Conservation (phyloP, 2,888 invertebrate genomes). For the Alloscopus bannaensis region DNA sequence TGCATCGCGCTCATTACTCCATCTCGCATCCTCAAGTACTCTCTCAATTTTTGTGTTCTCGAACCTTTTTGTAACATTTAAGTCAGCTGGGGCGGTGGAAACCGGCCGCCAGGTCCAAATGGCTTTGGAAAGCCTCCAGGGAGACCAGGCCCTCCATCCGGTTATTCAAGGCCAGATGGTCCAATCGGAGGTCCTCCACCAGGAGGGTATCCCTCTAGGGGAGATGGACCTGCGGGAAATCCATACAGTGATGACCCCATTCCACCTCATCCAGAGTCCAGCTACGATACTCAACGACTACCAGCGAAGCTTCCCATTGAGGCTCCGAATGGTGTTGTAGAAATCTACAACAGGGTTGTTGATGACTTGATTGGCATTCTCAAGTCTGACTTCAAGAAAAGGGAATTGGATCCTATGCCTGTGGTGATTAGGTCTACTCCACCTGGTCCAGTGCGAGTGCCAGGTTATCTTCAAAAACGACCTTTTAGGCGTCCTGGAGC, state of each 20-base stretch:
- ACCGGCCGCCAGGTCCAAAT: constrained; percentile 56
- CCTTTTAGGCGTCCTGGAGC: constrained; percentile 72
- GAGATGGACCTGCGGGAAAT: constrained; percentile 62
- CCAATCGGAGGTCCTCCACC: constrained; percentile 31
- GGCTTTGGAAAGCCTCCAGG: constrained; percentile 62
- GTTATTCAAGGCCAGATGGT: constrained; percentile 55
- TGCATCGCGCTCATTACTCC: not conserved
- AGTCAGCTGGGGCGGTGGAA: constrained; percentile 67
- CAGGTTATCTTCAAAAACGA: constrained; percentile 71
- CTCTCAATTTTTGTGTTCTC: not conserved
- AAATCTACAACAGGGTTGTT: constrained; percentile 73
- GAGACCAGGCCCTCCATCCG: constrained; percentile 42
- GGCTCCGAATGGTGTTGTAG: constrained; percentile 73
- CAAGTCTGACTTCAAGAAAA: constrained; percentile 67
- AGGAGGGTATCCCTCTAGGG: constrained; percentile 61
- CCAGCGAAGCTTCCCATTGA: constrained; percentile 72
- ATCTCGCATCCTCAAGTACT: not conserved
- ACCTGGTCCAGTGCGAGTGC: constrained; percentile 72
- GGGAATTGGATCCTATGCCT: constrained; percentile 72
- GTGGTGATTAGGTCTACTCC: constrained; percentile 73
- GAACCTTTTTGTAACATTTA: too few relatives aligned
- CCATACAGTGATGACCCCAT: constrained; percentile 71
- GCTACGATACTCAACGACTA: constrained; percentile 70
- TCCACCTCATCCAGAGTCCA: constrained; percentile 68
- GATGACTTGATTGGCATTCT: constrained; percentile 71